These are phyloP conservation scores for Ceuthmochares aereus DNA, from an alignment of 2,113 vertebrate genomes.

Conservation along the genomic window DNA sequence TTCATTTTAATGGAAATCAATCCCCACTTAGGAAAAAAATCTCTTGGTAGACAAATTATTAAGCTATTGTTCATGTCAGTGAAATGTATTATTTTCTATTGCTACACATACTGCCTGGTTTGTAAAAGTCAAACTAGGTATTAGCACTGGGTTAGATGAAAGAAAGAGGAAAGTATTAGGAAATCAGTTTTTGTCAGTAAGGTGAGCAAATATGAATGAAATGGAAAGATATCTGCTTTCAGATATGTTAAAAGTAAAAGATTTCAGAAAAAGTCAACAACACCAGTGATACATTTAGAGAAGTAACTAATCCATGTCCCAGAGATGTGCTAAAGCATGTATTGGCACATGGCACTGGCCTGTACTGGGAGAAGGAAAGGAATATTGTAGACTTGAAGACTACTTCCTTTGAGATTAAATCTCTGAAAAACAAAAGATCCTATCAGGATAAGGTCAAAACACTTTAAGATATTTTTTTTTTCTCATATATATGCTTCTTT, in stretches of 20 bases:
- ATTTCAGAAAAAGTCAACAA: not conserved
- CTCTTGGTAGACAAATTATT: not conserved
- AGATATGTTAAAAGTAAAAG: not conserved
- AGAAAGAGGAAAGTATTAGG: not conserved
- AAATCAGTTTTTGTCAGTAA: not conserved
- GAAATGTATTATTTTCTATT: not conserved
- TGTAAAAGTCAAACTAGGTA: not conserved
- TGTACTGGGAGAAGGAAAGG: not conserved
- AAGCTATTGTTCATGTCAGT: not conserved
- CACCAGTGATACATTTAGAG: not conserved
- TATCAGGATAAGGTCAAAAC: not conserved
- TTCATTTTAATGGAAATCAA: not conserved
- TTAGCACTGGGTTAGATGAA: not conserved
- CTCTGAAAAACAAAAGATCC: not conserved
- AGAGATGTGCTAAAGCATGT: not conserved
- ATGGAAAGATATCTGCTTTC: not conserved
- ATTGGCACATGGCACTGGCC: not conserved
- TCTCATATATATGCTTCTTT: not conserved
- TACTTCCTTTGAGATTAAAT: not conserved
- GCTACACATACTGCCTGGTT: not conserved
- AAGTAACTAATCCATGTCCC: not conserved
- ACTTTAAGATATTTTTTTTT: not conserved
- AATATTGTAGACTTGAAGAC: not conserved
- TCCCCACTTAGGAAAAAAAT: not conserved
- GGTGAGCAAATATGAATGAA: not conserved